Percentiles rank a stretch among this genome's conserved stretches.
Conservation (phyloP, 2,888 invertebrate genomes). For the Chouioia cunea region DNA sequence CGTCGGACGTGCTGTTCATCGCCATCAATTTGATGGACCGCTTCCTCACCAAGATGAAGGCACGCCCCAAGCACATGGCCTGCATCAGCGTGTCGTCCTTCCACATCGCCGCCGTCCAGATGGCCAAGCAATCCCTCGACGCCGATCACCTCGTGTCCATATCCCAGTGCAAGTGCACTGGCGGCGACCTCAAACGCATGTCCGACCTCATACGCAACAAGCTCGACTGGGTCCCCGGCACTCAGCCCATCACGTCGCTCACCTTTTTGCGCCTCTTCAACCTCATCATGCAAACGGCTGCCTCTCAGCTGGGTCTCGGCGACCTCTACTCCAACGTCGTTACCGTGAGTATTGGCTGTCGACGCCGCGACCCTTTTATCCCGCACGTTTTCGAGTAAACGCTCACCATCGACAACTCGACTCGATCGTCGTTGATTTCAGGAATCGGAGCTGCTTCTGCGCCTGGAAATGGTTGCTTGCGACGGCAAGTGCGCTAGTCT, state of each 20-base stretch:
- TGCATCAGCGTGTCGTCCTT: conserved; percentile 90
- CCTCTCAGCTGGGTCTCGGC: conserved; percentile 71
- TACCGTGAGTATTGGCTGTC: conserved; percentile 70
- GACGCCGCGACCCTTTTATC: background rate
- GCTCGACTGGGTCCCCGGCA: conserved; percentile 75
- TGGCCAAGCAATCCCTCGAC: conserved; percentile 73
- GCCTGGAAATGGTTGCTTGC: conserved; percentile 82
- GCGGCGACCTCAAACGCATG: conserved; percentile 89
- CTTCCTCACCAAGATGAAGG: conserved; percentile 87
- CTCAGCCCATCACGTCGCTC: conserved; percentile 75
- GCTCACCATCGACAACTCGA: no score
- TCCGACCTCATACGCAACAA: conserved; percentile 85
- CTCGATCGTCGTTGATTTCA: no score
- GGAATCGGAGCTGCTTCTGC: conserved; percentile 76
- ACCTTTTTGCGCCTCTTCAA: conserved; percentile 79
- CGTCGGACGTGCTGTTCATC: conserved; percentile 82
- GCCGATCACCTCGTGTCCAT: conserved; percentile 78
- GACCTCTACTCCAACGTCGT: conserved; percentile 71
- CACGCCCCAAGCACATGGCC: conserved; percentile 84
- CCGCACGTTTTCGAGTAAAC: conserved; percentile 11
- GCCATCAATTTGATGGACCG: conserved; percentile 85
- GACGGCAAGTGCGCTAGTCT: conserved; percentile 82
- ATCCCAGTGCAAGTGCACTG: conserved; percentile 85
- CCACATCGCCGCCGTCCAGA: conserved; percentile 82
- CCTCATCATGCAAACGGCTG: conserved; percentile 73